A percentile compares a stretch with the other conserved stretches of the same genome.
Evolutionary conservation across 1,140 invertebrate species (phyloP).

Genomic region (Trachymyrmex cornetzi): DNA sequence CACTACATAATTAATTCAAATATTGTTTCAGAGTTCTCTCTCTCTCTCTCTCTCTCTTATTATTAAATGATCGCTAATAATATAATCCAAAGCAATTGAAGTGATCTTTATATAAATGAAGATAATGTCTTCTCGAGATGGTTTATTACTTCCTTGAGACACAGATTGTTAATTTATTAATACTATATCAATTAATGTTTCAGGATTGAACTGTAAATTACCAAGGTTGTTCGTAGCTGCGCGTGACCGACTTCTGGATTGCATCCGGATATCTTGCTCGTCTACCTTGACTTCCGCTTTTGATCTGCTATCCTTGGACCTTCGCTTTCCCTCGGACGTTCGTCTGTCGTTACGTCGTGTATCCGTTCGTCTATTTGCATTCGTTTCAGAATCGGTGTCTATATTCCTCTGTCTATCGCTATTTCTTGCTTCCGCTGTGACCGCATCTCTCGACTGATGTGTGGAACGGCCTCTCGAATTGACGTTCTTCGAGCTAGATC

Average conservation of each 20-base stretch:
- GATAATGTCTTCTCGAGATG: neutral
- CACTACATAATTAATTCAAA: neutral
- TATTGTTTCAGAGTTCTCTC: neutral
- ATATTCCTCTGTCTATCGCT: constrained; percentile 37
- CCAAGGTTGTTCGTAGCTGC: neutral
- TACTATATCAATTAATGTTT: neutral
- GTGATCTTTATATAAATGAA: neutral
- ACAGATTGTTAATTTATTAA: neutral
- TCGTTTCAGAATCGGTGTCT: constrained; percentile 15
- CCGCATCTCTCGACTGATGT: constrained; percentile 12
- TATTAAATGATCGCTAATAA: neutral
- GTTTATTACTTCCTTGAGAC: neutral
- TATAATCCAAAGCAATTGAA: neutral
- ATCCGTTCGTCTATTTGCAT: neutral
- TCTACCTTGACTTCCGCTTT: constrained; percentile 61
- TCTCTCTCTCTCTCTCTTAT: too few species aligned
- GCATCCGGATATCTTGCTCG: constrained; percentile 64
- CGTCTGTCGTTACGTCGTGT: constrained; percentile 58
- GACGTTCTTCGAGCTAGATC: constrained; percentile 7
- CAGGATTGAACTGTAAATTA: neutral
- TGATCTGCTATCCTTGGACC: constrained; percentile 40
- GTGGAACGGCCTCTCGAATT: constrained; percentile 56
- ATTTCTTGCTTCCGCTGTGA: constrained; percentile 33
- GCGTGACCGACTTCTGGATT: constrained; percentile 62
- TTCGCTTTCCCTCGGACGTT: constrained; percentile 26